These are phyloP conservation scores for Thalassaphorura encarpata DNA, from an alignment of 1,140 invertebrate genomes.

Conservation along the genomic window DNA sequence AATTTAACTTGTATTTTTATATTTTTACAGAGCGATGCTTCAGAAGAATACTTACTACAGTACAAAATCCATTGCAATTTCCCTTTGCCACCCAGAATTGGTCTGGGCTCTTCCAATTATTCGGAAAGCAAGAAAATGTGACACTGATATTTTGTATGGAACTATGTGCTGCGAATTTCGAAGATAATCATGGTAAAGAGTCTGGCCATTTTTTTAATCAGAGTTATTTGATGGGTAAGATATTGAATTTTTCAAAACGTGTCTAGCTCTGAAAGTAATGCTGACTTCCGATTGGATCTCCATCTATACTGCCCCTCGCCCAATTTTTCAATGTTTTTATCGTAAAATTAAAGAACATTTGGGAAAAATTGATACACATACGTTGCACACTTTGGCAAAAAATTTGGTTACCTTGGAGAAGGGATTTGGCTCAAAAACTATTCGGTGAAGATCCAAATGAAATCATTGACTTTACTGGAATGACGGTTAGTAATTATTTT, in stretches of 20 bases:
- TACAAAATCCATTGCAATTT: conserved; percentile 12
- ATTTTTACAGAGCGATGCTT: conserved; percentile 19
- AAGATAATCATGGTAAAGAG: too few species aligned
- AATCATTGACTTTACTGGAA: conserved; percentile 27
- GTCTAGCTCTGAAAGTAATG: too few species aligned
- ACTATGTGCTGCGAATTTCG: too few species aligned
- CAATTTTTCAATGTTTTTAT: conserved; percentile 25
- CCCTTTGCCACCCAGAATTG: conserved; percentile 17
- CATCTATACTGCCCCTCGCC: conserved; percentile 11
- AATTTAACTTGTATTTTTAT: background rate
- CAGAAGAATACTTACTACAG: conserved; percentile 23
- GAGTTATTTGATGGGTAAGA: too few species aligned
- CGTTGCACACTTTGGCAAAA: too few species aligned
- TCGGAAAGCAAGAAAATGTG: conserved; percentile 6
- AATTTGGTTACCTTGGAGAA: conserved; percentile 26
- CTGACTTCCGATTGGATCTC: conserved; percentile 27
- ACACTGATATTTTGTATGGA: conserved; percentile 21
- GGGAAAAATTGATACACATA: too few species aligned
- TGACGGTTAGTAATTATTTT: too few species aligned
- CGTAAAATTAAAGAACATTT: conserved; percentile 7
- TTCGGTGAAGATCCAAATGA: conserved; percentile 25
- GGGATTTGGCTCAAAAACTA: conserved; percentile 27
- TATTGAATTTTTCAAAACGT: too few species aligned
- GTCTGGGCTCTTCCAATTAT: conserved; percentile 24
- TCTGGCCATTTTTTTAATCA: too few species aligned